Evolutionary conservation across 2,888 invertebrate genomes (phyloP).

Genomic region (Linnaemya vulpina): DNA sequence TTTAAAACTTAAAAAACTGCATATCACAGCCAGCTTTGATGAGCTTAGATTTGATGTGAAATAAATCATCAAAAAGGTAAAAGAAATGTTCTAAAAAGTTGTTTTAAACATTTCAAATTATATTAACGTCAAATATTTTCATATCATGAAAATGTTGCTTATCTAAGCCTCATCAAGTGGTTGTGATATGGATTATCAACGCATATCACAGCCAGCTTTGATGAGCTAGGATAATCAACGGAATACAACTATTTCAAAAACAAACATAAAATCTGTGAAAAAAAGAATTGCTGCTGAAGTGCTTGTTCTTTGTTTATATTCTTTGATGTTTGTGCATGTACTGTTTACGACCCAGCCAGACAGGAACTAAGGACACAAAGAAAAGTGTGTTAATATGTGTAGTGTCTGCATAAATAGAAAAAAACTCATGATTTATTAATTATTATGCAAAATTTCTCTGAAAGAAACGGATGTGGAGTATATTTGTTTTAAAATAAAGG

Average conservation of each 20-base stretch:
- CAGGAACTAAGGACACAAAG: constrained; percentile 47
- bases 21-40: constrained; percentile 99
- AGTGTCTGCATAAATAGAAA: constrained; percentile 14
- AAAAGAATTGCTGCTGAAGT: constrained; percentile 5
- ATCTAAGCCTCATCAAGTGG: constrained; percentile 90
- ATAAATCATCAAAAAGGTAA: constrained; percentile 15
- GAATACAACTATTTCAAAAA: constrained; percentile 76
- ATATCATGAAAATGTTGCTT: constrained; percentile 80
- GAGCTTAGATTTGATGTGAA: constrained; percentile 85
- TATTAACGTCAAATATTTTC: constrained; percentile 65
- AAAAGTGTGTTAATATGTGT: constrained; percentile 48
- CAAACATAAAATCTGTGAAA: not conserved
- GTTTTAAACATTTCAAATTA: not conserved
- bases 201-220: constrained; percentile 99
- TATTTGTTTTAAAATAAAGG: not conserved
- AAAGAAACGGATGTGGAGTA: constrained; percentile 32
- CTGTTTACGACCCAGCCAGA: constrained; percentile 29
- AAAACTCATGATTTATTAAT: not conserved
- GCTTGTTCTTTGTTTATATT: constrained; percentile 13
- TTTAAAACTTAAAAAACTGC: constrained; percentile 82
- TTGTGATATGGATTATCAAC: constrained; percentile 88
- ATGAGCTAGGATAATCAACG: constrained; percentile 88
- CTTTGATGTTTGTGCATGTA: constrained; percentile 36
- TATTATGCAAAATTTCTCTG: constrained; percentile 23
- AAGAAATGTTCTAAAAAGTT: constrained; percentile 3